Conservation (phyloP, 2,888 invertebrate species). For the Malthinus seriepunctatus region DNA sequence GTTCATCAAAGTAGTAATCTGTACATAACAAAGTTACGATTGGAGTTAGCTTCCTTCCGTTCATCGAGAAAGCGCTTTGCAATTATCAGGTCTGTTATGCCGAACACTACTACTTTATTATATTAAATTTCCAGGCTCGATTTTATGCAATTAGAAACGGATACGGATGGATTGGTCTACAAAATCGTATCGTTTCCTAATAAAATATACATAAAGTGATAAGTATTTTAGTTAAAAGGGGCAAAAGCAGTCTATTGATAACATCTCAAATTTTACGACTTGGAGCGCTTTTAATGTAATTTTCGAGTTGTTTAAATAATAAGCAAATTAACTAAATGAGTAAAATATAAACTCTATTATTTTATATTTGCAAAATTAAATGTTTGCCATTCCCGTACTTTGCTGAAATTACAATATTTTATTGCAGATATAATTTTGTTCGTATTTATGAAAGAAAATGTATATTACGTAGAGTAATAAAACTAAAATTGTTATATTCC, state of each 20-base stretch:
- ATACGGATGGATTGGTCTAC: conserved; percentile 24
- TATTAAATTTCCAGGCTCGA: conserved; percentile 43
- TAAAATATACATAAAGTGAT: not conserved
- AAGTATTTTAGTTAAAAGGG: too few species aligned
- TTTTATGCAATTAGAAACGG: conserved; percentile 42
- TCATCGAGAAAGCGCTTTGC: conserved; percentile 53
- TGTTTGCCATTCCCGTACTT: too few species aligned
- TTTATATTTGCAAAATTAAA: too few species aligned
- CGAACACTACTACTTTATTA: conserved; percentile 43
- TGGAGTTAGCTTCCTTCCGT: conserved; percentile 46
- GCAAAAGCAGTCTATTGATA: conserved; percentile 26
- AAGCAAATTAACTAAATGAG: conserved; percentile 18
- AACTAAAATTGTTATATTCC: too few species aligned
- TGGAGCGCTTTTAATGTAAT: conserved; percentile 24
- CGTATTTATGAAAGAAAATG: too few species aligned
- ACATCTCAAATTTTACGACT: conserved; percentile 26
- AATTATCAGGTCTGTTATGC: conserved; percentile 41
- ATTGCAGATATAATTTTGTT: too few species aligned
- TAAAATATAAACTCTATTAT: not conserved
- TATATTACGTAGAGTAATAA: too few species aligned
- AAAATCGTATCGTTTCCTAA: not conserved
- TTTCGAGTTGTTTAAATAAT: conserved; percentile 23
- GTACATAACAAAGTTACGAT: conserved; percentile 43
- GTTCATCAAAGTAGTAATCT: conserved; percentile 47
- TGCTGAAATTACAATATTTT: too few species aligned